Evolutionary conservation across 2,888 invertebrate genomes (phyloP).

Genomic region (Hydraecia micacea): DNA sequence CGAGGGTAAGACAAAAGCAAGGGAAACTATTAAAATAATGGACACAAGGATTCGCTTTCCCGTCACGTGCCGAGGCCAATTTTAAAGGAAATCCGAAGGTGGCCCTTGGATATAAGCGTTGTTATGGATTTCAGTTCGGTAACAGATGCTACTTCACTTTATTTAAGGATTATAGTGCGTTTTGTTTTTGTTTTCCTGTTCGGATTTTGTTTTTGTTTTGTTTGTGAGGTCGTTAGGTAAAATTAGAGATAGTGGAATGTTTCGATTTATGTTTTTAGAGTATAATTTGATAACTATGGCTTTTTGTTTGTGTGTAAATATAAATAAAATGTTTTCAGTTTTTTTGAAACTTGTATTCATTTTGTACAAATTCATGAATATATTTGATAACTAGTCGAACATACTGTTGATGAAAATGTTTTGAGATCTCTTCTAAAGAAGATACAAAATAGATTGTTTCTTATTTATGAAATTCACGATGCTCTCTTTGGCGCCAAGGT

Average conservation of each 20-base stretch:
- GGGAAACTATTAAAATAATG: slow-evolving; percentile 82
- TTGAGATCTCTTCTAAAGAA: neutral
- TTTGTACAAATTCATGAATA: neutral
- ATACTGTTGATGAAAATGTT: neutral
- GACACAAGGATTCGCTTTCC: slow-evolving; percentile 75
- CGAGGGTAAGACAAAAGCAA: slow-evolving; percentile 70
- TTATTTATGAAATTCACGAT: neutral
- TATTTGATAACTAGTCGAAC: neutral
- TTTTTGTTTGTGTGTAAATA: too few relatives aligned
- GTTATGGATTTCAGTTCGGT: slow-evolving; percentile 72
- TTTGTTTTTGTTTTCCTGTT: slow-evolving; percentile 39
- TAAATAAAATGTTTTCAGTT: too few relatives aligned
- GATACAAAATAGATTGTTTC: too few relatives aligned
- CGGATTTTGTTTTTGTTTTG: slow-evolving; percentile 11
- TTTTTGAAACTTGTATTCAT: too few relatives aligned
- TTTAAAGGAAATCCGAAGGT: slow-evolving; percentile 78
- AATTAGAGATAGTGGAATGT: neutral
- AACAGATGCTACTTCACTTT: slow-evolving; percentile 74
- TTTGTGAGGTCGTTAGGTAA: slow-evolving; percentile 1
- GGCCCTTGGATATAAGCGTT: slow-evolving; percentile 67
- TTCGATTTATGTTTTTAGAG: neutral
- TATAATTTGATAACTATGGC: neutral
- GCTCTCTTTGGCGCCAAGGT: neutral
- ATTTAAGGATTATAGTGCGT: slow-evolving; percentile 43
- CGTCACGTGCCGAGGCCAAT: slow-evolving; percentile 83